These are phyloP conservation scores for Salticus scenicus DNA, from an alignment of 2,888 invertebrate species.

Conservation along the genomic window DNA sequence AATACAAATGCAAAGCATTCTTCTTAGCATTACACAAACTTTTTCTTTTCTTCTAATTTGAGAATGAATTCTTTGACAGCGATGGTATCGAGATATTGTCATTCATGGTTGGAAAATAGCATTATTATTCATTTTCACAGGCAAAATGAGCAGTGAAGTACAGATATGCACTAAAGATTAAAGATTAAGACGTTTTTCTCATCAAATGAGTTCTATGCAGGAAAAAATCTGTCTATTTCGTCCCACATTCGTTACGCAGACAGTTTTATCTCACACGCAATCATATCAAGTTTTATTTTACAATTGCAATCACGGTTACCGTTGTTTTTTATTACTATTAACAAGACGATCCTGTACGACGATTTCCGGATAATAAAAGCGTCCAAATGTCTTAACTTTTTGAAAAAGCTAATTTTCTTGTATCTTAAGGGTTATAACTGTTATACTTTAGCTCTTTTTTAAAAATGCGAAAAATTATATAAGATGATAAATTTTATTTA, in stretches of 20 bases:
- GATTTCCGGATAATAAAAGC: slow-evolving; percentile 1
- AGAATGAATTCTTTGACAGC: neutral
- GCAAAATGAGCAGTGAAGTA: neutral
- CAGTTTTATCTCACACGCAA: neutral
- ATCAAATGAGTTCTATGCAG: neutral
- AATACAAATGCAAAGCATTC: too few relatives aligned
- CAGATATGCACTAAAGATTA: neutral
- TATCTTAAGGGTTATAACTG: too few relatives aligned
- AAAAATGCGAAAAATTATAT: too few relatives aligned
- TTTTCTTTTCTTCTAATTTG: neutral
- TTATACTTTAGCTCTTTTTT: too few relatives aligned
- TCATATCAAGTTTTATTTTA: neutral
- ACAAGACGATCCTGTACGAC: neutral
- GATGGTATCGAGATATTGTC: neutral
- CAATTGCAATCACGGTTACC: neutral
- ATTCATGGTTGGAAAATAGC: neutral
- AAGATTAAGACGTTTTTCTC: neutral
- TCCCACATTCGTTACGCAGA: neutral
- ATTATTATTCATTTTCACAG: neutral
- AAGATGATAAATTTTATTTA: too few relatives aligned
- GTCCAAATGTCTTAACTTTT: neutral
- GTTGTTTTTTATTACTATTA: neutral
- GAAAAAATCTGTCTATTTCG: neutral
- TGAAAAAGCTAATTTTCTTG: too few relatives aligned
- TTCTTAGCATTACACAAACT: too few relatives aligned